Conservation (phyloP, 2,113 vertebrate species). For the Lepus europaeus region DNA sequence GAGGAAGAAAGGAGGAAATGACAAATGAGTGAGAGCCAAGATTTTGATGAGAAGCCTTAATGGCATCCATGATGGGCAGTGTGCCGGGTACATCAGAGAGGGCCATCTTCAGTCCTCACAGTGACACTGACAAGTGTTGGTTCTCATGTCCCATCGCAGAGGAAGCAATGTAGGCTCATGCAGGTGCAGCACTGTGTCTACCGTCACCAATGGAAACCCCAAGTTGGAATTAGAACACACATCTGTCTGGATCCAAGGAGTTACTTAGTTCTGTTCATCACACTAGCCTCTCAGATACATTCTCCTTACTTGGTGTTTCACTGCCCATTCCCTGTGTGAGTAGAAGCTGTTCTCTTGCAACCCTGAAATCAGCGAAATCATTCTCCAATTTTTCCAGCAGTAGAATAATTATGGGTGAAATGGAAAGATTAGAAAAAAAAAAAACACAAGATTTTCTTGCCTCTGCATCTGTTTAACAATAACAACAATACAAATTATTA, state of each 20-base stretch:
- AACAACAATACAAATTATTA: not conserved
- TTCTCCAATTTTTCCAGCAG: not conserved
- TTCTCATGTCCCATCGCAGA: not conserved
- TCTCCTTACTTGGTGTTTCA: not conserved
- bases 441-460: not conserved
- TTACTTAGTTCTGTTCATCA: too few species aligned
- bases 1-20: not conserved
- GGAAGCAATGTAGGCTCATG: not conserved
- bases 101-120: not conserved
- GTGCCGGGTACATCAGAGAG: rapidly evolving
- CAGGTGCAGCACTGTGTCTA: not conserved
- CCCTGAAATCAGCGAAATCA: not conserved
- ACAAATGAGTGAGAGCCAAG: not conserved
- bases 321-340: not conserved
- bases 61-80: not conserved
- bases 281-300: not conserved
- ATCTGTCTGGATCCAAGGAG: not conserved
- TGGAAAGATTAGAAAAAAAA: not conserved
- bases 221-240: not conserved
- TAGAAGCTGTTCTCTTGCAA: not conserved
- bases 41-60: not conserved
- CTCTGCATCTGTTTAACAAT: not conserved
- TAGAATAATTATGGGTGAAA: not conserved
- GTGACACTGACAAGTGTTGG: not conserved
- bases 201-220: not conserved